Evolutionary conservation across 1,140 invertebrate genomes (phyloP).

Genomic region (Drosophila kepulauana): DNA sequence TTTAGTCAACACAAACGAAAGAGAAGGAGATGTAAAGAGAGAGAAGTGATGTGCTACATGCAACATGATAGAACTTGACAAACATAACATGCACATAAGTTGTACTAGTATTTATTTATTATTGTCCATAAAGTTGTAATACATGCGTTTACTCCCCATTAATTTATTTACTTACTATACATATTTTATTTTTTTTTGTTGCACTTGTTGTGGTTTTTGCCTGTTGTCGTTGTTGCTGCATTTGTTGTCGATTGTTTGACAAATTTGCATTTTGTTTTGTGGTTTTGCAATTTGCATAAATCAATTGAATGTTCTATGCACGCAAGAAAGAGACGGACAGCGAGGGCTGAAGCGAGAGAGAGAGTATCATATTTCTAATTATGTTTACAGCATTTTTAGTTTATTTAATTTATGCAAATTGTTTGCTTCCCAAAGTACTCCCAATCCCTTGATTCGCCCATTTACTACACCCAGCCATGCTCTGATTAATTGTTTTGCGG

Average conservation of each 20-base stretch:
- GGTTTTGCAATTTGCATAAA: conserved; percentile 79
- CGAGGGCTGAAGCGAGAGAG: not conserved
- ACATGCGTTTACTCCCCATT: conserved; percentile 35
- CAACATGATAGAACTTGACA: conserved; percentile 42
- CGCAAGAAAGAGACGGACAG: not conserved
- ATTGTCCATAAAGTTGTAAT: not conserved
- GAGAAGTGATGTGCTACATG: conserved; percentile 20
- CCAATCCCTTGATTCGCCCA: not conserved
- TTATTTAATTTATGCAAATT: conserved; percentile 79
- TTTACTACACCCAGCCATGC: not conserved
- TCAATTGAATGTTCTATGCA: conserved; percentile 68
- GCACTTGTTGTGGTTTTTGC: not conserved
- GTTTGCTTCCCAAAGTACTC: conserved; percentile 29
- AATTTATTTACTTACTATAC: conserved; percentile 62
- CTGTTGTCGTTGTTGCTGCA: conserved; percentile 1
- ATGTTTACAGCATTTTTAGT: conserved; percentile 73
- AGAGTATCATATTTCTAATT: conserved; percentile 76
- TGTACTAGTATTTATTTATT: conserved; percentile 51
- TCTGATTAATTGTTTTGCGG: conserved; percentile 74
- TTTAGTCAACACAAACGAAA: conserved; percentile 35
- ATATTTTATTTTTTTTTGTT: not conserved
- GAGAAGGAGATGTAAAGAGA: not conserved
- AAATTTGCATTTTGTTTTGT: conserved; percentile 71
- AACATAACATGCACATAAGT: conserved; percentile 65
- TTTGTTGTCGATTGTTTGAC: conserved; percentile 42